Evolutionary conservation across 2,888 invertebrate species (phyloP), one percentile per base, ranked within the genome.

Genomic region (Polydesmus complanatus): DNA sequence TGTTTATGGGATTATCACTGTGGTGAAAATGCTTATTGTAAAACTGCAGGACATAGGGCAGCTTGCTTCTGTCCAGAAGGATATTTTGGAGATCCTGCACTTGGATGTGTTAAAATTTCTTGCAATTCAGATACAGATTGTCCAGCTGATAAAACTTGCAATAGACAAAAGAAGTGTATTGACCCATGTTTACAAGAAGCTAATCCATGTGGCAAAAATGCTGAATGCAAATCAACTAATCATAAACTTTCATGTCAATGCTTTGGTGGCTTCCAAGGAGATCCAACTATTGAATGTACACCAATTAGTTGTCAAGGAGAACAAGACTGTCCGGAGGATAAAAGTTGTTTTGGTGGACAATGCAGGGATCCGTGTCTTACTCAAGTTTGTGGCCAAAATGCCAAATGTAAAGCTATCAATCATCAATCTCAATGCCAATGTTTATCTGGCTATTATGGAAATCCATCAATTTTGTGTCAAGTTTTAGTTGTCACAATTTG

Each of bases 191-290:
- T 64, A 25, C 54, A 62, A 48, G 27, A 58, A 19, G 27, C 26
- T 14, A 59, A 58, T 22, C 64, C 64, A 1, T 64, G 64, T 48
- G 64, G 56, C 2, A 55, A 56, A 37, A 64, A 64, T 26, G 61
- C 64, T 8, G 76, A 82, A 37, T 92, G 91, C 69, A 87, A 68
- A 27, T 25, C 68, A 64, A 27, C 55, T 48, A 27, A 85, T 63
- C 92, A 92, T 72, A 80, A 80, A 65, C 85, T 86, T 1, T 79
- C 84, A 11, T 91, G 91, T 69, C 82, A 84, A 69, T 91, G 91
- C 69, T 81, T 83, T 1, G 79, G 82, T 2, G 83, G 64, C 2
- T 64, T 59, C 49, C 53, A 56, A 47, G 63, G 64, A 5, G 60
- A 63, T 22, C 55, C 61, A 1, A 18, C 27, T 56, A 53, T 53